Conservation (phyloP, 2,797 vertebrate genomes). For the Oryzias dopingdopingensis region DNA sequence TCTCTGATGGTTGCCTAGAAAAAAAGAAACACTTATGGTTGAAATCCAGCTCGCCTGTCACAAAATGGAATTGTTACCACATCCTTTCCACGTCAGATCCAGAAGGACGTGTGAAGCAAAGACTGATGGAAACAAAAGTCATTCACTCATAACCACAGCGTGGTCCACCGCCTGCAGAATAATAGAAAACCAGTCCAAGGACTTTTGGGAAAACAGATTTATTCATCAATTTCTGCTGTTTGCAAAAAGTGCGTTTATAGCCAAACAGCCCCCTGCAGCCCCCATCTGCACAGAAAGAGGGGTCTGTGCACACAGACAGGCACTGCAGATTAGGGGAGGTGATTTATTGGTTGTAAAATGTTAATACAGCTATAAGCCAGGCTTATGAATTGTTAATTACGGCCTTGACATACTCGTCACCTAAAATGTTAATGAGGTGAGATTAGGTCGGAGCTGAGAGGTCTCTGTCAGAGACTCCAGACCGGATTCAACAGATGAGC, state of each 20-base stretch:
- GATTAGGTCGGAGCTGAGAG: slow-evolving; percentile 63
- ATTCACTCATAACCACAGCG: too few relatives aligned
- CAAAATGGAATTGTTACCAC: too few relatives aligned
- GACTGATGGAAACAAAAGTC: too few relatives aligned
- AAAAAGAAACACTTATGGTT: too few relatives aligned
- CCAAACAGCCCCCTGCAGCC: slow-evolving; percentile 4
- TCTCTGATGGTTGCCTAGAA: too few relatives aligned
- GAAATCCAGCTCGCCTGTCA: too few relatives aligned
- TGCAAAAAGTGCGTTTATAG: slow-evolving; percentile 24
- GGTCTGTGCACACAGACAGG: slow-evolving; percentile 25
- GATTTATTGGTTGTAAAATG: slow-evolving; percentile 82
- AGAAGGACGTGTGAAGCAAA: too few relatives aligned
- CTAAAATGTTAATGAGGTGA: slow-evolving; percentile 84
- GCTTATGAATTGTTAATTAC: slow-evolving; percentile 81
- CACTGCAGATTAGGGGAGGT: slow-evolving; percentile 59
- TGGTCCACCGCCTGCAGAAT: too few relatives aligned
- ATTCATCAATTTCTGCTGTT: too few relatives aligned
- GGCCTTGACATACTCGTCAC: slow-evolving; percentile 72
- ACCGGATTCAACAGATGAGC: slow-evolving; percentile 74
- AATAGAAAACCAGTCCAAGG: too few relatives aligned
- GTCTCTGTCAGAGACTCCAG: slow-evolving; percentile 56
- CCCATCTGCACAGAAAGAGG: slow-evolving; percentile 33
- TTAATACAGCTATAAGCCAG: slow-evolving; percentile 79
- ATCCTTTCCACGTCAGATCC: too few relatives aligned
- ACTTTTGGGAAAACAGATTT: too few relatives aligned